A percentile compares a stretch with the other conserved stretches of the same genome.
These are phyloP conservation scores for Rhinella marina DNA, from an alignment of 2,797 vertebrate species.

Conservation along the genomic window DNA sequence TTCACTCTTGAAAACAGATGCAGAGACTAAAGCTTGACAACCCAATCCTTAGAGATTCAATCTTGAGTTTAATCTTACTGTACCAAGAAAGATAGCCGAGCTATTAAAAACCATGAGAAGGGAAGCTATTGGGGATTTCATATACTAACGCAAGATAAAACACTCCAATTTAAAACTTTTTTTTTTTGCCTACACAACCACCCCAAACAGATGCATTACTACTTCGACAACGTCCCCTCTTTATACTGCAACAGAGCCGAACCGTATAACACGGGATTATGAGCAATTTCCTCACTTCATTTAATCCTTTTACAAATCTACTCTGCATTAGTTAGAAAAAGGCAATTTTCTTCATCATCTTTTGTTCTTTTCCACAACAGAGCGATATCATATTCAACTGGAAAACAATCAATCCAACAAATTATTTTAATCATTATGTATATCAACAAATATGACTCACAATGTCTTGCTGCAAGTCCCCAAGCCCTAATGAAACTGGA, in stretches of 20 bases:
- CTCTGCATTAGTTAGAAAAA: conserved; percentile 23
- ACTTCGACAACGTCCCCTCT: not conserved
- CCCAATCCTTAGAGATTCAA: not conserved
- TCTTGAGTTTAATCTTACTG: not conserved
- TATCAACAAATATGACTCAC: conserved; percentile 53
- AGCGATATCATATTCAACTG: conserved; percentile 39
- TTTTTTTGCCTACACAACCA: too few relatives aligned
- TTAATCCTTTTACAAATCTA: conserved; percentile 48
- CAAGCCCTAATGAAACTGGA: conserved; percentile 49
- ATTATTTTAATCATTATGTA: conserved; percentile 56
- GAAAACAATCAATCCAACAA: conserved; percentile 47
- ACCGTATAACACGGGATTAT: conserved; percentile 44
- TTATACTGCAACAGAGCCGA: not conserved
- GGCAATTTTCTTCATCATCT: conserved; percentile 22
- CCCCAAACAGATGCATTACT: too few relatives aligned
- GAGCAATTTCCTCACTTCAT: conserved; percentile 43
- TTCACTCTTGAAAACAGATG: not conserved
- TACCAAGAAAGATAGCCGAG: not conserved
- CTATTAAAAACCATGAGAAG: not conserved
- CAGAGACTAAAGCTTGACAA: not conserved
- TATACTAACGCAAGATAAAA: not conserved
- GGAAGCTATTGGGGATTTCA: not conserved
- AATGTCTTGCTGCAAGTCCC: conserved; percentile 25
- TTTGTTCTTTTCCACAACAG: conserved; percentile 25
- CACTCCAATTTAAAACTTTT: not conserved